Evolutionary conservation across 2,888 invertebrate genomes (phyloP).

Genomic region (Poecilus cupreus): DNA sequence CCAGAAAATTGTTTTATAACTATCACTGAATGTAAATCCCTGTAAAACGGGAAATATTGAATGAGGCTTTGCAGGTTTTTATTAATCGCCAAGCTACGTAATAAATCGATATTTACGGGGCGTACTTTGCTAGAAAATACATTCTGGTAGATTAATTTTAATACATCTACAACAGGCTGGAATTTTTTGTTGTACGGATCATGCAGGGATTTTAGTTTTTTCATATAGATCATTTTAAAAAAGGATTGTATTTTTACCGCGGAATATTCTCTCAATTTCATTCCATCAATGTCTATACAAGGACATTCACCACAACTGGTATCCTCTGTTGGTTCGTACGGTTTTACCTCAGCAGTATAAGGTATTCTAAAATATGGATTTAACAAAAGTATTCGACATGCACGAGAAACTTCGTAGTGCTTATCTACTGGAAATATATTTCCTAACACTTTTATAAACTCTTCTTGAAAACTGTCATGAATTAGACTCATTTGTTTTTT

Average conservation of each 20-base stretch:
- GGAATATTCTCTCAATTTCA: slow-evolving; percentile 64
- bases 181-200: slow-evolving; percentile 63
- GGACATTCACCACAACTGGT: not conserved
- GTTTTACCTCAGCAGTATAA: not conserved
- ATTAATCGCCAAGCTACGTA: slow-evolving; percentile 64
- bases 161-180: slow-evolving; percentile 63
- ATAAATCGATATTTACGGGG: slow-evolving; percentile 59
- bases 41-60: slow-evolving; percentile 63
- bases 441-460: slow-evolving; percentile 41
- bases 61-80: slow-evolving; percentile 59
- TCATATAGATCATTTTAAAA: slow-evolving; percentile 66
- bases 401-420: slow-evolving; percentile 29
- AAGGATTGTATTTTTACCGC: slow-evolving; percentile 67
- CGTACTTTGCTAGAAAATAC: slow-evolving; percentile 65
- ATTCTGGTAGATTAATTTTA: slow-evolving; percentile 65
- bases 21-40: slow-evolving; percentile 65
- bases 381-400: slow-evolving; percentile 37
- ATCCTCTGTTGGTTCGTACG: not conserved
- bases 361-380: slow-evolving; percentile 43
- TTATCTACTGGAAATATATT: not conserved
- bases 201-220: slow-evolving; percentile 64
- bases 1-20: slow-evolving; percentile 63
- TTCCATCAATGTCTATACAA: slow-evolving; percentile 62
- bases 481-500: slow-evolving; percentile 61
- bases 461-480: slow-evolving; percentile 51